Conservation (phyloP, 2,888 invertebrate genomes). For the Tridacna gigas region DNA sequence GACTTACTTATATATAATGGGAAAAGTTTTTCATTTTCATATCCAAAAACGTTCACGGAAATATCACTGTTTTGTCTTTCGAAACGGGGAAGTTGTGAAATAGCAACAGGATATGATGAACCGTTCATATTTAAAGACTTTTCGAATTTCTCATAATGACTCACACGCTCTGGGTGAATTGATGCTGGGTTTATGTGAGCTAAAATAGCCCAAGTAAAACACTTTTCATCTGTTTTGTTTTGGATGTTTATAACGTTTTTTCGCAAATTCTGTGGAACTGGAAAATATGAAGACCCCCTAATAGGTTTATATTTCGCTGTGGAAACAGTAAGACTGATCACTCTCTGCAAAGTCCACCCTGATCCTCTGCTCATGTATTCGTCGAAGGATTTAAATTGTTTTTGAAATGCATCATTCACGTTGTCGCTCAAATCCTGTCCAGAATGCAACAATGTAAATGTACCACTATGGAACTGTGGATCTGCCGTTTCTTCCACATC, state of each 20-base stretch:
- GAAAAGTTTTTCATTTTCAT: conserved; percentile 4
- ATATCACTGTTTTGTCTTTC: conserved; percentile 29
- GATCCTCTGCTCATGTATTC: conserved; percentile 22
- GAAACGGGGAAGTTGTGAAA: conserved; percentile 20
- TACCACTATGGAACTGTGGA: conserved; percentile 1
- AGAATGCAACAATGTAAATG: neutral
- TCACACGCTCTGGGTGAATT: conserved; percentile 4
- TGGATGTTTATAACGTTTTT: conserved; percentile 32
- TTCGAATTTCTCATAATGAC: conserved; percentile 25
- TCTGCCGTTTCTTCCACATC: neutral
- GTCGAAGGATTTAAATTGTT: conserved; percentile 11
- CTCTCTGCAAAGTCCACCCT: conserved; percentile 36
- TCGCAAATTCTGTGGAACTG: conserved; percentile 43
- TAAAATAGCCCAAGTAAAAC: conserved; percentile 40
- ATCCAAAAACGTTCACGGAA: conserved; percentile 19
- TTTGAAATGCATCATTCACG: conserved; percentile 18
- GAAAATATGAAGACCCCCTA: conserved; percentile 51
- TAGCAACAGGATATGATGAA: neutral
- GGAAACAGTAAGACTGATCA: conserved; percentile 9
- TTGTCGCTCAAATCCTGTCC: neutral
- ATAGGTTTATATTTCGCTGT: conserved; percentile 47
- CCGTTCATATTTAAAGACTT: conserved; percentile 19
- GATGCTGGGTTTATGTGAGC: conserved; percentile 6
- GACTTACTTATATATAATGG: conserved; percentile 16
- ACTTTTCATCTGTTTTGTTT: conserved; percentile 37